A percentile compares a stretch with the other conserved stretches of the same genome.
Evolutionary conservation across 2,888 invertebrate genomes (phyloP).

Genomic region (Heterodera filipjevi): DNA sequence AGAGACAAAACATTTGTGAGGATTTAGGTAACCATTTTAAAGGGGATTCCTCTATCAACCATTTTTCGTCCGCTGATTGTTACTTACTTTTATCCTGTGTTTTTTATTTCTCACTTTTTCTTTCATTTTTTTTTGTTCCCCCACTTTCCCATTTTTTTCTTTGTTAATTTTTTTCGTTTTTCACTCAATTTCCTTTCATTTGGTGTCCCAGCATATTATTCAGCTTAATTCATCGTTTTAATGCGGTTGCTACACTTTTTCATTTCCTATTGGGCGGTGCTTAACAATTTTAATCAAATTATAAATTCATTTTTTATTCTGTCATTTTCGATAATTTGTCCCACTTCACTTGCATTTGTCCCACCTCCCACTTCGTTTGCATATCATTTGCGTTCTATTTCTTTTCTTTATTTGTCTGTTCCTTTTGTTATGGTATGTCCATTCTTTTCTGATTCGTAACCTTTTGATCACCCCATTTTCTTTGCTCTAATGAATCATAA

Average conservation of each 20-base stretch:
- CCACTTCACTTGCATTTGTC: neutral
- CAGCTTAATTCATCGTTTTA: neutral
- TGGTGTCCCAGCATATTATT: neutral
- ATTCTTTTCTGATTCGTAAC: neutral
- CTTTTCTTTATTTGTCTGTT: neutral
- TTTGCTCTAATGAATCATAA: no score
- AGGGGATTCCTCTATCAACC: no score
- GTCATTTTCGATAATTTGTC: neutral
- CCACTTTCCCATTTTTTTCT: neutral
- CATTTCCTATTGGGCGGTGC: neutral
- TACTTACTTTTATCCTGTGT: no score
- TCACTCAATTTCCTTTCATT: neutral
- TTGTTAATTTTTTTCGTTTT: neutral
- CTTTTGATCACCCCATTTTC: neutral
- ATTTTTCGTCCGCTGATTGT: neutral
- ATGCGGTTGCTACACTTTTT: neutral
- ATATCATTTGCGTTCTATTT: slow-evolving; percentile 1
- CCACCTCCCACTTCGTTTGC: neutral
- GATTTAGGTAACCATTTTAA: no score
- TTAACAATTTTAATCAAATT: neutral
- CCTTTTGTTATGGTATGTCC: neutral
- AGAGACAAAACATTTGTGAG: no score
- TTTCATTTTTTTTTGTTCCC: neutral
- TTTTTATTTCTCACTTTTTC: neutral
- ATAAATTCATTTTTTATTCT: neutral